Conservation (phyloP, 2,888 invertebrate species). For the Andrena hattorfiana region DNA sequence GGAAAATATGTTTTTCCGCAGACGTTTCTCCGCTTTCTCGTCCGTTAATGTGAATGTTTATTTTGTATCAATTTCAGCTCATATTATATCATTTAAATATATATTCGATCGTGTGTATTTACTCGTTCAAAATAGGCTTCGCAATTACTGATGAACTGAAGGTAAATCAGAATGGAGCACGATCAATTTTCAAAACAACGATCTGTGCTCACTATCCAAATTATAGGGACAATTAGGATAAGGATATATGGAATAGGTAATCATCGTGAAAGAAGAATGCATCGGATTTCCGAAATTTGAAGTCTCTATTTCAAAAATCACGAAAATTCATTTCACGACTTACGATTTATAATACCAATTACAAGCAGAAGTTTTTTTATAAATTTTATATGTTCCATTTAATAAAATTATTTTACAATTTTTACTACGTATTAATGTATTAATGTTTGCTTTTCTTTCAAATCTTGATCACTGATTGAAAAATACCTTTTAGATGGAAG, state of each 20-base stretch:
- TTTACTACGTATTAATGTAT: no score
- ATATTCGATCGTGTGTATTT: not conserved
- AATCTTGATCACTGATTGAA: no score
- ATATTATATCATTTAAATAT: conserved; percentile 5
- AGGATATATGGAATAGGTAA: no score
- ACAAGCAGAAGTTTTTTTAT: no score
- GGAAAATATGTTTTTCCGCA: conserved; percentile 21
- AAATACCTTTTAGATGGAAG: no score
- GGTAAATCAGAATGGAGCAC: no score
- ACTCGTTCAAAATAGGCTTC: conserved; percentile 9
- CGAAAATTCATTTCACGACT: no score
- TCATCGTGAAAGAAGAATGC: not conserved
- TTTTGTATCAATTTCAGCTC: conserved; percentile 17
- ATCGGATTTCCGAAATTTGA: not conserved
- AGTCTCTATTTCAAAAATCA: not conserved
- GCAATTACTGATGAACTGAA: conserved; percentile 17
- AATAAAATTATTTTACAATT: no score
- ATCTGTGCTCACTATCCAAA: not conserved
- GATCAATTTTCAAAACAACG: conserved; percentile 1
- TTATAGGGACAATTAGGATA: not conserved
- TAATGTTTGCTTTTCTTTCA: no score
- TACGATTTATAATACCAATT: no score
- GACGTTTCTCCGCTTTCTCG: conserved; percentile 8
- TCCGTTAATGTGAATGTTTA: conserved; percentile 6
- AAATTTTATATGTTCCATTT: no score